Base-by-base conservation (phyloP, 1,140 invertebrate genomes). In the Pseudomyrmex dendroicus region DNA sequence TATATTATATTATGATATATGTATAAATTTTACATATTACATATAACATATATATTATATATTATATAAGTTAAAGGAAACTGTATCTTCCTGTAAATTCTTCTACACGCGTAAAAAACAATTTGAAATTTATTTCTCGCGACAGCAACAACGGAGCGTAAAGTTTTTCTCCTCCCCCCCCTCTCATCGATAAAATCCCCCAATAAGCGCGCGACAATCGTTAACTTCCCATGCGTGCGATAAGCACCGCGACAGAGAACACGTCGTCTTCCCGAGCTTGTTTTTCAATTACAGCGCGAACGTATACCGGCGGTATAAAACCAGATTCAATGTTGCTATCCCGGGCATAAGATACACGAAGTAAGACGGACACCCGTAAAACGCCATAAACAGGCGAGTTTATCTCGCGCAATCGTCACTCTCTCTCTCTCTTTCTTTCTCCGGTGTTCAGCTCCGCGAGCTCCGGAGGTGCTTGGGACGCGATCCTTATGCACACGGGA, bases 361-460 rank as follows among this genome's bases (percentile, higher is more conserved):
- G 48, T 85, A 56, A 82, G 84, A 73, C 46, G 85, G 84, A 84
- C 78, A 82, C 84, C 84, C 64, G 46, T 86, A 86, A 86, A 86
- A 86, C 84, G 72, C 56, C 63, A 73, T 86, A 86, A 86, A 86
- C 77, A 66, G 82, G 78, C 85, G 63, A 83, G 67, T 74, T 86
- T 83, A 86, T 87, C 86, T 72, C 84, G 64, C 72, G 84, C 68
- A 82, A 86, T 86, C 73, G 84, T 83, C 84, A 82, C 72, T 74
- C 57, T 63, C 70, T 35, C 61, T 74, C 57, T 63, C 78, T 35
- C 35, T 35, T 0, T 35, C 25, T 35, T 2, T 35, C 35, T 35
- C 5, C 35, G 35, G 35, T 52, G 84, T 74, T 15, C 64, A 64
- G 35, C 35, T 25, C 59, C 78, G 57, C 35, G 35, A 72, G 80